Conservation (phyloP, 1,140 invertebrate species). For the Contarinia nasturtii region DNA sequence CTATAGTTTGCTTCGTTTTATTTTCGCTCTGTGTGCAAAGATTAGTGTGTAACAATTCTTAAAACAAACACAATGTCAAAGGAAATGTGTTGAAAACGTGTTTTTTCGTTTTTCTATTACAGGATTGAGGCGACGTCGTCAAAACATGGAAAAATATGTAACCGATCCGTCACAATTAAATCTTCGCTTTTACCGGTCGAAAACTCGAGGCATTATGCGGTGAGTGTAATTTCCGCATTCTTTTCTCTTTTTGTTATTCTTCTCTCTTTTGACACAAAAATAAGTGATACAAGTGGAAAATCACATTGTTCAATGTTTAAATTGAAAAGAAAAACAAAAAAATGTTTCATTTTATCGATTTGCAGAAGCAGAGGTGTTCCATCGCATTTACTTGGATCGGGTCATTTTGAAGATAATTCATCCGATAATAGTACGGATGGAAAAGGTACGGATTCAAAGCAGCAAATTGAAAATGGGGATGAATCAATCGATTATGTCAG, state of each 20-base stretch:
- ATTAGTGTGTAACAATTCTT: no score
- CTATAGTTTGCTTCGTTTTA: conserved; percentile 12
- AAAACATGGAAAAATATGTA: conserved; percentile 51
- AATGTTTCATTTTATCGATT: not conserved
- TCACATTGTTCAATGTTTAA: no score
- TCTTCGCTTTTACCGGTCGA: conserved; percentile 46
- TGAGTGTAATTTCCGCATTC: conserved; percentile 6
- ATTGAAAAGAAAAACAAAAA: no score
- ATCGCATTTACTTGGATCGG: conserved; percentile 9
- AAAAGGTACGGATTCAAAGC: not conserved
- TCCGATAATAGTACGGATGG: conserved; percentile 12
- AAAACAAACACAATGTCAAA: no score
- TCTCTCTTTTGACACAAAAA: not conserved
- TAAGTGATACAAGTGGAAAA: not conserved
- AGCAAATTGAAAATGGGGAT: not conserved
- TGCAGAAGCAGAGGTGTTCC: conserved; percentile 13
- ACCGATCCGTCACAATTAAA: conserved; percentile 51
- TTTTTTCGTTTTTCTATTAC: no score
- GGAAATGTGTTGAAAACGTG: conserved; percentile 26
- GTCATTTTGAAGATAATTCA: conserved; percentile 13
- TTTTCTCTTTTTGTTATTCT: no score
- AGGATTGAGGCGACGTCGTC: conserved; percentile 42
- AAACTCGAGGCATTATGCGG: conserved; percentile 21
- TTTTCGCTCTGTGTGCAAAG: no score
- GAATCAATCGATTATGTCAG: not conserved